These are phyloP conservation scores for Myotis pilosus DNA, from an alignment of 2,797 vertebrate species.

Conservation along the genomic window DNA sequence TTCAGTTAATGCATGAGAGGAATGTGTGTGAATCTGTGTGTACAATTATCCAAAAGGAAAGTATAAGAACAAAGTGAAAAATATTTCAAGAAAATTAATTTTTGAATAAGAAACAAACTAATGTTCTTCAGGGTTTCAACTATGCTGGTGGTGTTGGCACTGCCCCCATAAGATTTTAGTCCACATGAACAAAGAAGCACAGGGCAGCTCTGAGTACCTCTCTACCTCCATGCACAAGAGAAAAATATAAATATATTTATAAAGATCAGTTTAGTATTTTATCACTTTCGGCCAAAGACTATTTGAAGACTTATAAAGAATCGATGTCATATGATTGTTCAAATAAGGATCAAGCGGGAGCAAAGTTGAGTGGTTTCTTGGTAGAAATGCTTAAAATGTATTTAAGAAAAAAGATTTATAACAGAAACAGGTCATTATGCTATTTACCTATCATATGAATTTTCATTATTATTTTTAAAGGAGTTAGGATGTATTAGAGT, in stretches of 20 bases:
- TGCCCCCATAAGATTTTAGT: background rate
- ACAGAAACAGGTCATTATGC: background rate
- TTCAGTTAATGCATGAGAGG: constrained; percentile 41
- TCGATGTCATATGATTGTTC: background rate
- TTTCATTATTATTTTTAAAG: constrained; percentile 25
- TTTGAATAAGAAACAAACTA: constrained; percentile 64
- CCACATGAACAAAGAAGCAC: background rate
- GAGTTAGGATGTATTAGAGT: background rate
- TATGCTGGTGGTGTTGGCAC: background rate
- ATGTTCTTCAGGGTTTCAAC: constrained; percentile 21
- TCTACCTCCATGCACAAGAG: constrained; percentile 31
- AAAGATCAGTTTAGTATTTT: constrained; percentile 35
- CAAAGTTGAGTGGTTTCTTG: constrained; percentile 33
- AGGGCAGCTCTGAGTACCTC: background rate
- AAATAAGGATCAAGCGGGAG: constrained; percentile 16
- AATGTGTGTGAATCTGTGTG: constrained; percentile 28
- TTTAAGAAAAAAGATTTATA: constrained; percentile 5
- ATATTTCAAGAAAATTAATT: constrained; percentile 54
- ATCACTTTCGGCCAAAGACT: constrained; percentile 41
- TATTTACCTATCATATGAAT: background rate
- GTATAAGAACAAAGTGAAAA: constrained; percentile 35
- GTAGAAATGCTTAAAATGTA: background rate
- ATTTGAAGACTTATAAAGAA: constrained; percentile 48
- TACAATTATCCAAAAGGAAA: constrained; percentile 12
- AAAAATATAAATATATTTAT: constrained; percentile 34